Base-by-base conservation (phyloP, 2,888 invertebrate species). In the Netelia inedita region DNA sequence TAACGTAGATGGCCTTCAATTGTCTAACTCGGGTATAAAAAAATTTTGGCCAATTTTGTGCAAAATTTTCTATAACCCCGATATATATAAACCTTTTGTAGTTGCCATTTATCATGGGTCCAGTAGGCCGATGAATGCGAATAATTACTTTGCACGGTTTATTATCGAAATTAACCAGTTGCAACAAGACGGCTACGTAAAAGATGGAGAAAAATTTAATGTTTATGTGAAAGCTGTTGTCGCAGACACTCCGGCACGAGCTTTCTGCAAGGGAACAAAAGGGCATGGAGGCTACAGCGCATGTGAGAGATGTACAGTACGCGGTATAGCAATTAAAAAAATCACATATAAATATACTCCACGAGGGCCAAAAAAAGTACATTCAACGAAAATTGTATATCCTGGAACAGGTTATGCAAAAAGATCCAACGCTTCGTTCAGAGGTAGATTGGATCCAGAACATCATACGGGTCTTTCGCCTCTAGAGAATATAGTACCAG, bases 81-180 rank as follows among this genome's bases (percentile, higher is more conserved):
- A 82, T 65, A 11, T 85, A 5, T 88, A 88, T 79, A 81, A 76
- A 66, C 88, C 87, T 23, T 88, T 88, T 73, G 28, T 75, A 19
- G 79, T 88, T 2, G 86, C 82, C 10, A 57, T 87, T 53, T 87
- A 84, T 71, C 76, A 63, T 35, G 86, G 87, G 2, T 55, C 63
- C 10, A 61, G 69, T 9, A 86, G 86, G 75, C 86, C 87, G 19
- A 53, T 50, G 3, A 69, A 82, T 63, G 74, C 61, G 73, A 82
- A n/a, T n/a, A n/a, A n/a, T n/a, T n/a, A n/a, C n/a, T n/a, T n/a
- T n/a, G n/a, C n/a, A n/a, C n/a, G n/a, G 10, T 83, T 88, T 21
- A 73, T 88, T 2, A 41, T 65, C 1, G 85, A 88, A 83, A 35
- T 87, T 0, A 86, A 86, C 50, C 6, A 85, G 16, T 69, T 87